Evolutionary conservation across 2,113 vertebrate genomes (phyloP), one percentile per base, ranked within the genome.

Genomic region (Chaetodon trifascialis): DNA sequence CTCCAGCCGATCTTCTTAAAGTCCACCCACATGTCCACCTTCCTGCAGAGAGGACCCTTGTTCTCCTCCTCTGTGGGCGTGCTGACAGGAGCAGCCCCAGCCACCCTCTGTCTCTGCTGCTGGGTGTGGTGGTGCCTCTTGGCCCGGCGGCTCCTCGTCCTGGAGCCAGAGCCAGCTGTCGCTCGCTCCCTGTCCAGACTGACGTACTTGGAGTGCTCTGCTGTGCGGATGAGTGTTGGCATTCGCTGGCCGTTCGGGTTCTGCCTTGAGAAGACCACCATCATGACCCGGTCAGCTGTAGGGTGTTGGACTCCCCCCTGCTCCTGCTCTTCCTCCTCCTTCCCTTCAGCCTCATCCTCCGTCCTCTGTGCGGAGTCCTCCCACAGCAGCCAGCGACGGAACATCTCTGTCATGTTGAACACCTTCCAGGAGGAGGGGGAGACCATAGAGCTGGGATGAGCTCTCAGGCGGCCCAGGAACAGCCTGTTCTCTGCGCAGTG

Each of bases 21-120:
- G 60, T 97, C 96, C 86, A 98, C 96, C 91, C 94, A 77, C 97
- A 98, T 98, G 92, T 97, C 95, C 83, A 96, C 96, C 79, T 92
- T 93, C 66, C 92, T 88, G 92, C 96, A 97, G 42, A 92, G 85
- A 14, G 88, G 66, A 66, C 90, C 89, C 49, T 82, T 83, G 36
- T 80, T 72, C 69, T 74, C 85, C 23, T 79, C 54, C 23, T 83
- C 76, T 0, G 62, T 7, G 19, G 83, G 23, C n/a, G 46, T 70
- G 36, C 44, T 19, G 0, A 30, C 42, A 9, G 78, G 51, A 64
- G 66, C 78, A 4, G 46, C 34, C 8, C 52, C 63, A 0, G 16
- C 47, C 9, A 75, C 80, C 7, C 88, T 89, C 65, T 92, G 81
- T 36, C 84, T 87, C 3, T 94, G 87, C 47, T 93, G 93, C 21